Evolutionary conservation across 2,888 invertebrate species (phyloP).

Genomic region (Orthosia incerta): DNA sequence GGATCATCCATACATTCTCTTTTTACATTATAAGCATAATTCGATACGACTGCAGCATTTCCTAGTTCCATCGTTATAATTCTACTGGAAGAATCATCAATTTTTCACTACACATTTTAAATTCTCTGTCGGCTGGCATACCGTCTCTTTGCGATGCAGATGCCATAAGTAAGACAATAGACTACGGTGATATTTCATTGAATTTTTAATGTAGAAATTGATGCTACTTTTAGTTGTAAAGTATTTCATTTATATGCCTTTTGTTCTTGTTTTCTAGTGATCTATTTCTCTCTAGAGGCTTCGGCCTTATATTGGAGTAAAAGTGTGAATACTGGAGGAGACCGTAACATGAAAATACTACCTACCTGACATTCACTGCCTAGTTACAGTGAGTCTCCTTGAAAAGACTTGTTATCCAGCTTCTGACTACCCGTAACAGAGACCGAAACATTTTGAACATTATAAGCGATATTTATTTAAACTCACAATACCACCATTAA

Average conservation of each 20-base stretch:
- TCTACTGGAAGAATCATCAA: conserved; percentile 40
- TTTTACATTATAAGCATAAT: conserved; percentile 32
- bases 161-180: conserved; percentile 59
- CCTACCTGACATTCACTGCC: too few relatives aligned
- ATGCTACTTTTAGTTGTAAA: conserved; percentile 24
- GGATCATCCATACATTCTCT: not conserved
- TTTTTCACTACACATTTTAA: conserved; percentile 62
- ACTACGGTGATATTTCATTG: conserved; percentile 59
- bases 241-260: conserved; percentile 21
- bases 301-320: not conserved
- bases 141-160: conserved; percentile 63
- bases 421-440: too few relatives aligned
- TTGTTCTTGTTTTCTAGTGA: conserved; percentile 5
- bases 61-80: conserved; percentile 29
- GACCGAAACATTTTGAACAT: too few relatives aligned
- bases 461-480: too few relatives aligned
- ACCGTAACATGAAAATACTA: too few relatives aligned
- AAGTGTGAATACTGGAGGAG: not conserved
- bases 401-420: too few relatives aligned
- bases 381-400: too few relatives aligned
- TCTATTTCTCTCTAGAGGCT: not conserved
- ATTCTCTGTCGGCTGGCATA: conserved; percentile 40
- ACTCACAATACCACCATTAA: too few relatives aligned
- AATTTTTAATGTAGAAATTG: conserved; percentile 61
- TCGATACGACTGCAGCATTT: conserved; percentile 20